These are phyloP conservation scores for Drosophila bunnanda DNA, from an alignment of 2,888 invertebrate genomes.

Conservation along the genomic window DNA sequence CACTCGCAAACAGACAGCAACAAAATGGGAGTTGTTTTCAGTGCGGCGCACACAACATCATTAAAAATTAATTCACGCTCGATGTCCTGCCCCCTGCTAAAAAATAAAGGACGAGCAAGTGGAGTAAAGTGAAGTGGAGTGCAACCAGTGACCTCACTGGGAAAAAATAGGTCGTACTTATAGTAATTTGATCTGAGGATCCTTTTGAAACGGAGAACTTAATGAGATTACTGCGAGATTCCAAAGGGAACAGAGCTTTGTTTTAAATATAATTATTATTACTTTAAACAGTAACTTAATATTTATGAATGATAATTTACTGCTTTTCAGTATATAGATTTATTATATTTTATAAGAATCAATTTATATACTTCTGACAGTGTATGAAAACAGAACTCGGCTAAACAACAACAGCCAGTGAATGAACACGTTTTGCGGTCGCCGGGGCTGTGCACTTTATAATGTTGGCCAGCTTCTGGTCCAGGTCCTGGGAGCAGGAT, in stretches of 20 bases:
- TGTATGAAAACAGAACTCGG: conserved; percentile 20
- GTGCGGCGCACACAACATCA: conserved; percentile 76
- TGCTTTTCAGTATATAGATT: neutral
- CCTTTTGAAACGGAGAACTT: neutral
- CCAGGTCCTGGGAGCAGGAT: conserved; percentile 25
- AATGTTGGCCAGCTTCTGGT: conserved; percentile 52
- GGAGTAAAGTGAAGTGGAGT: conserved; percentile 55
- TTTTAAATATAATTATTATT: neutral
- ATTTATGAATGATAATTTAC: neutral
- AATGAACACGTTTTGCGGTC: conserved; percentile 67
- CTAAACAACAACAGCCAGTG: conserved; percentile 61
- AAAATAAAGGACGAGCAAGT: conserved; percentile 28
- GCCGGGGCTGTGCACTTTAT: conserved; percentile 60
- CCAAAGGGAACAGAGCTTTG: neutral
- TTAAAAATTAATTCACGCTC: conserved; percentile 81
- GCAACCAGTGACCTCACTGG: conserved; percentile 24
- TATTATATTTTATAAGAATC: neutral
- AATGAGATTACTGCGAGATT: neutral
- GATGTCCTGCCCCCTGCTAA: conserved; percentile 59
- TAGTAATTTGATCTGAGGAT: neutral
- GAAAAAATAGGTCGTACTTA: neutral
- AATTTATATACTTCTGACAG: conserved; percentile 1
- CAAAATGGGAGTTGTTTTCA: conserved; percentile 70
- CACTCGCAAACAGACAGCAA: conserved; percentile 37
- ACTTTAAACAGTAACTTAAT: neutral